Evolutionary conservation across 2,113 vertebrate genomes (phyloP).

Genomic region (Prinia subflava): DNA sequence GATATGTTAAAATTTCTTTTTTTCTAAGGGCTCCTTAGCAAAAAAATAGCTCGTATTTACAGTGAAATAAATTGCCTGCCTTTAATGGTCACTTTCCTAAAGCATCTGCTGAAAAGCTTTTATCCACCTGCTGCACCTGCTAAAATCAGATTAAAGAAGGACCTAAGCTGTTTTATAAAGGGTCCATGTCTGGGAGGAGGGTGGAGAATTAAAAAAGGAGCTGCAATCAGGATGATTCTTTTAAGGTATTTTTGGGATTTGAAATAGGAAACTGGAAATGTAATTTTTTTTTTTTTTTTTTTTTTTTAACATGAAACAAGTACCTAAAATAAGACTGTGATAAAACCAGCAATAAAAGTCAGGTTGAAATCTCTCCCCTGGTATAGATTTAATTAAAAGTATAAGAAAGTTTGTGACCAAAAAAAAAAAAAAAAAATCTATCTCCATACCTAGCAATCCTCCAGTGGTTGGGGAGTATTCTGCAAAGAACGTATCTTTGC

Average conservation of each 20-base stretch:
- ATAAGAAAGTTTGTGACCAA: neutral
- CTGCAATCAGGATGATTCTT: neutral
- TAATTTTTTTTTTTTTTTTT: neutral
- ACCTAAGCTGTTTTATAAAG: constrained; percentile 23
- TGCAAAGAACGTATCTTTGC: neutral
- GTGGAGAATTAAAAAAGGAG: neutral
- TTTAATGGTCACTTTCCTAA: constrained; percentile 48
- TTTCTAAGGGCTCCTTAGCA: neutral
- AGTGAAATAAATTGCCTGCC: neutral
- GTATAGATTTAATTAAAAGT: neutral
- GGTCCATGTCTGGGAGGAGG: neutral
- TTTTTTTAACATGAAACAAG: neutral
- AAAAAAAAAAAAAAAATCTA: neutral
- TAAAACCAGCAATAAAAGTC: neutral
- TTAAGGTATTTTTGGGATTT: neutral
- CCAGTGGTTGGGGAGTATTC: neutral
- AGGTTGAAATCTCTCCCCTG: neutral
- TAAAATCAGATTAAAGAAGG: constrained; percentile 52
- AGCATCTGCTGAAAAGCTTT: constrained; percentile 50
- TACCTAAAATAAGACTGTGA: neutral
- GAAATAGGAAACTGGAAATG: neutral
- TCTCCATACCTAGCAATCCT: neutral
- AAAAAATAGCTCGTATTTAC: neutral
- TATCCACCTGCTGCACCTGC: constrained; percentile 39
- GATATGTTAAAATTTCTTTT: neutral